A percentile compares a stretch with the other conserved stretches of the same genome.
Evolutionary conservation across 2,797 vertebrate genomes (phyloP).

Genomic region (Pachyuromys duprasi): DNA sequence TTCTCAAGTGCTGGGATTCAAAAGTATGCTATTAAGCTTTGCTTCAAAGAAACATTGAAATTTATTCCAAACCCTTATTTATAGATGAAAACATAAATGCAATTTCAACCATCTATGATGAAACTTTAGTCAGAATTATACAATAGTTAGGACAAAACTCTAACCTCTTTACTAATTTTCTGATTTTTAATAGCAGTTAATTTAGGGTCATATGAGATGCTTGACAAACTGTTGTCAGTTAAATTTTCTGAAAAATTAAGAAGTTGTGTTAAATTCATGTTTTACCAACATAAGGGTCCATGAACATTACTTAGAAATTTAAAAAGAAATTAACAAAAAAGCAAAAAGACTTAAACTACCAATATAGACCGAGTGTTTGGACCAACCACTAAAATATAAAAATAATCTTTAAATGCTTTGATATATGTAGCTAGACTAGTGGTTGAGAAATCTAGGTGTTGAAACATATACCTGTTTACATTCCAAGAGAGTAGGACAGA

Average conservation of each 20-base stretch:
- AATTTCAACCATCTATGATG: background rate
- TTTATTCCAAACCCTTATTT: background rate
- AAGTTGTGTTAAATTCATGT: slow-evolving; percentile 9
- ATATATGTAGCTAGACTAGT: background rate
- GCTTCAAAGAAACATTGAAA: slow-evolving; percentile 5
- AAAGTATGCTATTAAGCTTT: background rate
- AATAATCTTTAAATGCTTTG: background rate
- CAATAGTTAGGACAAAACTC: background rate
- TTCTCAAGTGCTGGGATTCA: background rate
- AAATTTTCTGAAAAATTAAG: background rate
- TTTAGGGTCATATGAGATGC: background rate
- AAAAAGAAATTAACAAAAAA: background rate
- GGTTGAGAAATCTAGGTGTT: background rate
- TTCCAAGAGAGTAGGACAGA: background rate
- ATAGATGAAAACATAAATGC: background rate
- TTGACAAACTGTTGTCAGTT: slow-evolving; percentile 14
- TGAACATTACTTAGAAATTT: background rate
- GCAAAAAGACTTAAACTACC: background rate
- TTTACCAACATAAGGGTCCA: background rate
- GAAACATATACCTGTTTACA: background rate
- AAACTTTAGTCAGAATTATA: background rate
- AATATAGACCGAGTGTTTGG: background rate
- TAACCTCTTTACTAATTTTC: background rate
- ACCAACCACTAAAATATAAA: background rate
- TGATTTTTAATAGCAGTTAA: slow-evolving; percentile 34